These are phyloP conservation scores for Vipera ursinii DNA, from an alignment of 2,797 vertebrate genomes.

Conservation along the genomic window DNA sequence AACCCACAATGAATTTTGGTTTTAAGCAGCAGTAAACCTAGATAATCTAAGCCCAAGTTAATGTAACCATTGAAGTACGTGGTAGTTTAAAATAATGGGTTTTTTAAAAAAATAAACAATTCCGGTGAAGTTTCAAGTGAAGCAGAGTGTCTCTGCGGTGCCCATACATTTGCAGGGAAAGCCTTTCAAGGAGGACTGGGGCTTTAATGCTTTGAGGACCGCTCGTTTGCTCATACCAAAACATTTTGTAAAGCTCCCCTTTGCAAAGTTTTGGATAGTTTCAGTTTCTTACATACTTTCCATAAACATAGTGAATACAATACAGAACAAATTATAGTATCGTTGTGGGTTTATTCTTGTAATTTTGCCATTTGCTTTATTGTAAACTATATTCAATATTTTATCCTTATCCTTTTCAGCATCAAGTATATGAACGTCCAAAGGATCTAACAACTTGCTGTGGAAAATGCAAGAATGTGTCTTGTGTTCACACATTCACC, in stretches of 20 bases:
- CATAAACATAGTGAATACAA: not conserved
- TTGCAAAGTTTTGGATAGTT: not conserved
- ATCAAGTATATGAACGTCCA: conserved; percentile 89
- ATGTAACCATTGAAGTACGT: not conserved
- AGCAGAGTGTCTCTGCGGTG: not conserved
- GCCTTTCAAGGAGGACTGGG: not conserved
- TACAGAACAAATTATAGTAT: not conserved
- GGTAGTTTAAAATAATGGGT: not conserved
- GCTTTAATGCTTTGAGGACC: not conserved
- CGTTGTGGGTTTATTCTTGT: not conserved
- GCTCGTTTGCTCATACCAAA: not conserved
- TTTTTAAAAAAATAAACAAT: not conserved
- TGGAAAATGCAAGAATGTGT: conserved; percentile 89
- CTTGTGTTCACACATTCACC: conserved; percentile 83
- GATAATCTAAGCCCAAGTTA: not conserved
- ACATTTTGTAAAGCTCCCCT: not conserved
- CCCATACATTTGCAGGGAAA: not conserved
- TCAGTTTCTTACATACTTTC: not conserved
- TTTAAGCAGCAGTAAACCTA: not conserved
- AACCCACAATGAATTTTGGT: not conserved
- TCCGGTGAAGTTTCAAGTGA: not conserved
- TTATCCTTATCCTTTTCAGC: conserved; percentile 69
- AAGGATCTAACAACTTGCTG: conserved; percentile 88
- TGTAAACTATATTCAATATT: not conserved
- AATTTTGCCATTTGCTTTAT: not conserved